Percentiles rank a stretch among this genome's conserved stretches.
These are phyloP conservation scores for Sicus ferrugineus DNA, from an alignment of 2,888 invertebrate genomes.

Conservation along the genomic window DNA sequence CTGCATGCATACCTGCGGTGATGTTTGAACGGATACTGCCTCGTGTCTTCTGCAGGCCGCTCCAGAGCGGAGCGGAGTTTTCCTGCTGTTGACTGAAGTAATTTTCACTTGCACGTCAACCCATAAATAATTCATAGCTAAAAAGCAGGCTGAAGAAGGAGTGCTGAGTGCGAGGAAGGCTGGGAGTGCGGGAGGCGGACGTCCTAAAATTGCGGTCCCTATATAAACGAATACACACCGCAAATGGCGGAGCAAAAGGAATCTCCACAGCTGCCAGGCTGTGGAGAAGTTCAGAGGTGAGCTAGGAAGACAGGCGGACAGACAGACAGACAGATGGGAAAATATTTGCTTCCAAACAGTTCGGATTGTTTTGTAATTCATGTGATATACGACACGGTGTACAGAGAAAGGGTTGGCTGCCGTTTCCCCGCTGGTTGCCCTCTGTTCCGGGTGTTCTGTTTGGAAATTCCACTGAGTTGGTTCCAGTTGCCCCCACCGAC, in stretches of 20 bases:
- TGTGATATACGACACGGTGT: too few species aligned
- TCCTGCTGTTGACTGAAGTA: conserved; percentile 20
- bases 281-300: background rate
- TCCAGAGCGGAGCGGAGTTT: background rate
- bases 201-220: background rate
- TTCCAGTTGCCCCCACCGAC: too few species aligned
- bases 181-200: background rate
- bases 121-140: conserved; percentile 25
- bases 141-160: conserved; percentile 4
- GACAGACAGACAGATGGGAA: background rate
- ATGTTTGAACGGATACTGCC: background rate
- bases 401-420: too few species aligned
- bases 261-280: background rate
- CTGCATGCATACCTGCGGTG: background rate
- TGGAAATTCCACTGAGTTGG: too few species aligned
- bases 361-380: too few species aligned
- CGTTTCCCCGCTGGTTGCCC: too few species aligned
- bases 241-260: background rate
- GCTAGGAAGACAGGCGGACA: background rate
- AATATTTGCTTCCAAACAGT: too few species aligned
- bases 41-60: background rate
- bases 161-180: background rate
- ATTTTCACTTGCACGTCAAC: conserved; percentile 25
- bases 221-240: background rate
- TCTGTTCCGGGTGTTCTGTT: too few species aligned